Evolutionary conservation across 2,797 vertebrate species (phyloP).

Genomic region (Cirrhinus mrigala): DNA sequence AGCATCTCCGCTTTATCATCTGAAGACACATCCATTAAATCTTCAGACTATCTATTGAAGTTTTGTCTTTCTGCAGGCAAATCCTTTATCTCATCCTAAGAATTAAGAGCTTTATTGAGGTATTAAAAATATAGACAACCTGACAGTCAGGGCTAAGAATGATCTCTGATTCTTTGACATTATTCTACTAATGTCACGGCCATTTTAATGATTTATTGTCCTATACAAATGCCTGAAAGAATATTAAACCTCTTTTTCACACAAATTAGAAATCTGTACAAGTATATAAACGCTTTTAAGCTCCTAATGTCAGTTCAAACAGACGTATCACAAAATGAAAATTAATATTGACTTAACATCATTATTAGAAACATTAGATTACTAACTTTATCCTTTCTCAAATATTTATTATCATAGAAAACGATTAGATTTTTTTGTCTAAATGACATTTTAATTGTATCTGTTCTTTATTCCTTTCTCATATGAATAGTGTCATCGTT

Average conservation of each 20-base stretch:
- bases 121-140: constrained; percentile 17
- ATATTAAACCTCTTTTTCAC: neutral
- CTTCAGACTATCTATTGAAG: neutral
- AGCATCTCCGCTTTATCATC: neutral
- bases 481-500: neutral
- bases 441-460: neutral
- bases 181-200: neutral
- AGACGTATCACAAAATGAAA: neutral
- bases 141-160: neutral
- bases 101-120: constrained; percentile 12
- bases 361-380: neutral
- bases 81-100: neutral
- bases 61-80: neutral
- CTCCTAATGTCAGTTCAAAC: neutral
- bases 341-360: neutral
- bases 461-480: neutral
- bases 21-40: neutral
- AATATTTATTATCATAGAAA: neutral
- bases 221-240: neutral
- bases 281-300: neutral
- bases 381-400: neutral
- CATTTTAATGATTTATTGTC: neutral
- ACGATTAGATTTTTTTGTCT: neutral
- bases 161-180: neutral
- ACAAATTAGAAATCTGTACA: neutral